These are phyloP conservation scores for Hedya salicella DNA, from an alignment of 2,888 invertebrate genomes.

Conservation along the genomic window DNA sequence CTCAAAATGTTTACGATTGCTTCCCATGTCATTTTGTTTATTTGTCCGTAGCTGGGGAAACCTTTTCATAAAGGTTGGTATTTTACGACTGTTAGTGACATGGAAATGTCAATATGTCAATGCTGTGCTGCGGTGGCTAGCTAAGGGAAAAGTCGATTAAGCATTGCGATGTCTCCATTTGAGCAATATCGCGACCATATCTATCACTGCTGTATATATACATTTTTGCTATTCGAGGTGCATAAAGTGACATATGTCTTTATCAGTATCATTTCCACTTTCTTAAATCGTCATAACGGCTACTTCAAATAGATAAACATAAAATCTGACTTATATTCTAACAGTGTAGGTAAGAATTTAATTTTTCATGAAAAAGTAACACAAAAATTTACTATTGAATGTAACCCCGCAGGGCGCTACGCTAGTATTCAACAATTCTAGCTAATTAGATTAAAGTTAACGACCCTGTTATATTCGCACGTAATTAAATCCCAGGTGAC, in stretches of 20 bases:
- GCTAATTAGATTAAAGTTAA: conserved; percentile 22
- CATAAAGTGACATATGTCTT: no score
- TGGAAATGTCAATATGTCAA: conserved; percentile 19
- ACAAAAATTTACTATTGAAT: conserved; percentile 11
- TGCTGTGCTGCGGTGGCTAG: not conserved
- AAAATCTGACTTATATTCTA: no score
- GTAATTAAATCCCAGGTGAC: conserved; percentile 30
- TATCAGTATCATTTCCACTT: no score
- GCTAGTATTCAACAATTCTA: conserved; percentile 20
- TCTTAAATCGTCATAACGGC: no score
- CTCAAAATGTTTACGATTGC: conserved; percentile 23
- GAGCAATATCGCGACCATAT: no score
- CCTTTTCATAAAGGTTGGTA: conserved; percentile 25
- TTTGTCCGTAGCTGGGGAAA: conserved; percentile 4
- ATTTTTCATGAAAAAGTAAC: conserved; percentile 9
- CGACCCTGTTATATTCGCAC: conserved; percentile 11
- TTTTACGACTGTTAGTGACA: conserved; percentile 22
- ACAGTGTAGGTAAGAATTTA: no score
- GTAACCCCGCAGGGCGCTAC: conserved; percentile 17
- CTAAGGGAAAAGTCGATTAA: no score
- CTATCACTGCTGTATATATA: no score
- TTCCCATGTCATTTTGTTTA: conserved; percentile 30
- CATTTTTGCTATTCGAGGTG: no score
- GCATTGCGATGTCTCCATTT: no score
- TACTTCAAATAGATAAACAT: no score